These are phyloP conservation scores for Flexamia atlantica DNA, from an alignment of 2,888 invertebrate genomes.

Conservation along the genomic window DNA sequence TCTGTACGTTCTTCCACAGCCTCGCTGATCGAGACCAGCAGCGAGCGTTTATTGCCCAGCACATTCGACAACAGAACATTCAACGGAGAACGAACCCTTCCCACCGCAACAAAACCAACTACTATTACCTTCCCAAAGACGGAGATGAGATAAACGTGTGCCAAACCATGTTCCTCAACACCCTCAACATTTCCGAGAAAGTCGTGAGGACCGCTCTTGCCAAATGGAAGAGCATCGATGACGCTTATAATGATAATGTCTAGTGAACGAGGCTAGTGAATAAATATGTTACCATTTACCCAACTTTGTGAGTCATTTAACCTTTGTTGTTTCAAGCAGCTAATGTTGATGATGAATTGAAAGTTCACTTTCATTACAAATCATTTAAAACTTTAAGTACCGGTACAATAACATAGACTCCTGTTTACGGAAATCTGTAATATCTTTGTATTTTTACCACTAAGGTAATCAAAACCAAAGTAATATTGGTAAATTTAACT, in stretches of 20 bases:
- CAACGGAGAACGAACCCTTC: neutral
- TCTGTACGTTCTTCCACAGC: constrained; percentile 33
- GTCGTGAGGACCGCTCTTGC: constrained; percentile 47
- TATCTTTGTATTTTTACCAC: too few relatives aligned
- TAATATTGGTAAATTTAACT: too few relatives aligned
- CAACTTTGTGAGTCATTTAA: neutral
- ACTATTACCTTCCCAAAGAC: constrained; percentile 47
- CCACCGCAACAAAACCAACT: constrained; percentile 47
- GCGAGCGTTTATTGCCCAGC: constrained; percentile 18
- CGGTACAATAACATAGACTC: too few relatives aligned
- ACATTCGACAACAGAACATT: constrained; percentile 30
- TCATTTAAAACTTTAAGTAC: too few relatives aligned
- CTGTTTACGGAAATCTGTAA: too few relatives aligned
- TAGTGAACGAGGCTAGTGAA: neutral
- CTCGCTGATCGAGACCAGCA: constrained; percentile 3
- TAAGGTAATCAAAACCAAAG: too few relatives aligned
- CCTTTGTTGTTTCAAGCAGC: too few relatives aligned
- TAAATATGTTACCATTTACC: neutral
- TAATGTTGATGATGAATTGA: too few relatives aligned
- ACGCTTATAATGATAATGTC: constrained; percentile 3
- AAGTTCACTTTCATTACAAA: too few relatives aligned
- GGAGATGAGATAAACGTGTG: constrained; percentile 31
- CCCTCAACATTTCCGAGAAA: constrained; percentile 51
- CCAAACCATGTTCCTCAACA: constrained; percentile 49
- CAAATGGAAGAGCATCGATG: constrained; percentile 22